Conservation (phyloP, 2,113 vertebrate species). For the Hemiscyllium ocellatum region DNA sequence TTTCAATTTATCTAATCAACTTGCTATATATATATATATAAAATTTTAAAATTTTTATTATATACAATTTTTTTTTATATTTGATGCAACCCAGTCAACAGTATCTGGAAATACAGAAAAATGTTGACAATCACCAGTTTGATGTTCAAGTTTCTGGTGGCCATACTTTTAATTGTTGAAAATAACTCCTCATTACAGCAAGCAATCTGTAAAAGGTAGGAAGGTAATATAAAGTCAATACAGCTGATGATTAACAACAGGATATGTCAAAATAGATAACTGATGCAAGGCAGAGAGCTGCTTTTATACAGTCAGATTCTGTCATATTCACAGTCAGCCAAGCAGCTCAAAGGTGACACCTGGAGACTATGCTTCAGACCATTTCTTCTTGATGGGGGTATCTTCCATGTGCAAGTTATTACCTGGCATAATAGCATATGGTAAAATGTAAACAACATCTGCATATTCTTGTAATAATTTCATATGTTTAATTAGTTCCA, state of each 20-base stretch:
- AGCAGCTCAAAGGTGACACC: slow-evolving; percentile 66
- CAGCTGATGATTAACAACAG: slow-evolving; percentile 8
- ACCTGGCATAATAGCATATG: slow-evolving; percentile 99
- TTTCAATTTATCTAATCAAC: background rate
- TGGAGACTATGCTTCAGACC: slow-evolving; percentile 64
- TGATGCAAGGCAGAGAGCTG: slow-evolving; percentile 17
- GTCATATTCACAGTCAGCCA: slow-evolving; percentile 54
- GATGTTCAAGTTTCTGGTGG: background rate
- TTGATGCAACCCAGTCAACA: background rate
- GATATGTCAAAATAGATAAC: slow-evolving; percentile 21
- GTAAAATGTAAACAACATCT: slow-evolving; percentile 99
- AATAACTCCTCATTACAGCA: background rate
- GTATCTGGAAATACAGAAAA: background rate
- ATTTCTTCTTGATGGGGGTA: slow-evolving; percentile 78
- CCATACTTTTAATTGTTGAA: background rate
- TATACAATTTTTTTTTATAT: background rate
- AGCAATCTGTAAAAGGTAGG: background rate
- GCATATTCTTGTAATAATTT: slow-evolving; percentile 99
- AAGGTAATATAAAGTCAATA: background rate
- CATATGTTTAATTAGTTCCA: slow-evolving; percentile 99
- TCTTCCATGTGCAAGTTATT: slow-evolving; percentile 85
- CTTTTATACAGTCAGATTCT: slow-evolving; percentile 34
- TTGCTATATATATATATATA: background rate
- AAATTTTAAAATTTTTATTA: too few species aligned
- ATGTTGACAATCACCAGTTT: background rate